Evolutionary conservation across 2,797 vertebrate species (phyloP), one percentile per base, ranked within the genome.

Genomic region (Rhincodon typus): DNA sequence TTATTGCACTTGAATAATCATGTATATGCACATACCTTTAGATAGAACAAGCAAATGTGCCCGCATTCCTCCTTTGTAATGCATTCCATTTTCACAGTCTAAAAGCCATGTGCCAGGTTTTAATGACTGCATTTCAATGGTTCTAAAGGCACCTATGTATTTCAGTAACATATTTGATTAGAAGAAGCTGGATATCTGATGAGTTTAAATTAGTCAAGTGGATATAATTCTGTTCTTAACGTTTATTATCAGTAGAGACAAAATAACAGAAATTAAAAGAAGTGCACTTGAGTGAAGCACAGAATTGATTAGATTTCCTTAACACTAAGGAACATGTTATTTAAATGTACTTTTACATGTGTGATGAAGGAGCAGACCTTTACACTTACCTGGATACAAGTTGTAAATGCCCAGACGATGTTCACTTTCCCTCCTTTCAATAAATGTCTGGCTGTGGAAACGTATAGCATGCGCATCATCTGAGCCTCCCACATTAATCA

Each of bases 391-490:
- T 96, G 99, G 99, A 96, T 99, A 97, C 95, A 99, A 98, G 0
- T 98, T 98, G 96, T 97, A 98, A 96, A 98, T 97, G 7, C 98
- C 98, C 96, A 98, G 97, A 96, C 98, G 98, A 96, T 98, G 97
- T 96, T 97, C 97, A 70, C 96, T 97, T 23, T 96, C 97, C 96
- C 98, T 97, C 34, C 98, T 98, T 96, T 99, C 98, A 96, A 97
- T 96, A 96, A 99, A 98, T 0, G 98, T 99, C 97, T 99, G 99
- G 53, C 99, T 99, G 10, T 99, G 99, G 96, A 99, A 99, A 97
- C 99, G 97, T 96, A 99, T 96, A 74, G 98, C 98, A 1, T 99
- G 98, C 70, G 98, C 97, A 96, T 99, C 99, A 96, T 96, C 98
- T 69, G 98, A 97, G 93, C 98, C 97, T 3, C 99, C 99, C 98